Evolutionary conservation across 2,797 vertebrate genomes (phyloP), one percentile per base, ranked within the genome.

Genomic region (Acanthurus tractus): DNA sequence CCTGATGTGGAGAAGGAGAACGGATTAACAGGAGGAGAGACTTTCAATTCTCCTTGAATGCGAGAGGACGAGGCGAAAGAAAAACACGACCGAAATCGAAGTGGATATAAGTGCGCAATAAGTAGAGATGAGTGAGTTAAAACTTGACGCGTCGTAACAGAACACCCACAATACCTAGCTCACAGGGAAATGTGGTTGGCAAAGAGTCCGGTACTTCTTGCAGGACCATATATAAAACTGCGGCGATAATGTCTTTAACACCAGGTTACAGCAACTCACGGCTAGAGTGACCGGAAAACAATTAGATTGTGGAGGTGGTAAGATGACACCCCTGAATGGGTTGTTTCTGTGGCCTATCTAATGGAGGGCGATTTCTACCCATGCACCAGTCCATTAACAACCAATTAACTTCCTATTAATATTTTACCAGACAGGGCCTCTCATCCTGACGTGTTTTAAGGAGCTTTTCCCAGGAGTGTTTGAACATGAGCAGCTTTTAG

Each of bases 401-500:
- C 89, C 93, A 95, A 94, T 95, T 94, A 95, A 95, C 90, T 91
- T 92, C 93, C 93, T 94, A 95, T 95, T 95, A 94, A 94, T 95
- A 95, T 95, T 95, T 95, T 93, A 95, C 89, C 94, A 93, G 93
- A 94, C 93, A 91, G 91, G 82, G 88, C 92, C 92, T 93, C 93
- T 93, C 93, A 92, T 93, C 91, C 87, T 86, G 87, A 83, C 86
- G 87, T 92, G 93, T 93, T 94, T 94, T 92, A 93, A 94, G 92
- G 91, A 91, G 89, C 91, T 88, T 90, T 92, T 93, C 94, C 93
- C 93, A 86, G 81, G 94, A 92, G 94, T 91, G 92, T 94, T 94
- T 92, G 91, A 95, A 95, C 94, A 95, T 94, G 94, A 94, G 93
- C 93, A 93, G 94, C 94, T 95, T 94, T 95, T 95, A 95, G 93